Evolutionary conservation across 2,113 vertebrate genomes (phyloP), one percentile per base, ranked within the genome.

Genomic region (Python bivittatus): DNA sequence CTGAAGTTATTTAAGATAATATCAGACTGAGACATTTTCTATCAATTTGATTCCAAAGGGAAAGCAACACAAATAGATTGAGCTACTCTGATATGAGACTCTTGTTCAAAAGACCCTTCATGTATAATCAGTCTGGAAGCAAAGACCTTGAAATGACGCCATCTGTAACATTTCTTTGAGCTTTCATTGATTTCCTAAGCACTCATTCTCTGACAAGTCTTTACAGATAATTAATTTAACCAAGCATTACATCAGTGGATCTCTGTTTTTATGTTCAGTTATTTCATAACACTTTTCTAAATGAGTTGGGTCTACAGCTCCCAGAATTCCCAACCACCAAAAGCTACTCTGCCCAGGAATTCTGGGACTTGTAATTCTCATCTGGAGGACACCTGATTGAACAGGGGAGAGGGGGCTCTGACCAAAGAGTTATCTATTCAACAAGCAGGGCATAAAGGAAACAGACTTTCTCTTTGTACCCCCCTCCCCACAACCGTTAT

Each of bases 1-100:
- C n/a, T 88, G 83, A 92, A 57, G 86, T 88, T 57, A 91, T 60
- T 90, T 90, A 38, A 91, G 61, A 88, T 88, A 87, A 57, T 57
- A 79, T 92, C 86, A 88, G 17, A 25, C 42, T 33, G 22, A 72
- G 17, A 79, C 8, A 0, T 56, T 88, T 88, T 72, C 52, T 72
- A 92, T 57, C 61, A 48, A 38, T 57, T 79, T 92, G 85, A 79
- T 88, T 79, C 87, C 86, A 57, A 44, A 44, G 25, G 13, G 23
- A 38, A 33, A 91, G 60, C 48, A 56, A 87, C 84, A 68, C 22
- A 91, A 91, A 91, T 88, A 42, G 85, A 91, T 33, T 22, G 52
- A 91, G 9, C 33, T 72, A 27, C 27, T 15, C 27, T 79, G 53
- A 79, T 86, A 79, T 38, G 11, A 56, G 25, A 15, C 33, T 12